Conservation (phyloP, 2,888 invertebrate species). For the Mesoligia furuncula region DNA sequence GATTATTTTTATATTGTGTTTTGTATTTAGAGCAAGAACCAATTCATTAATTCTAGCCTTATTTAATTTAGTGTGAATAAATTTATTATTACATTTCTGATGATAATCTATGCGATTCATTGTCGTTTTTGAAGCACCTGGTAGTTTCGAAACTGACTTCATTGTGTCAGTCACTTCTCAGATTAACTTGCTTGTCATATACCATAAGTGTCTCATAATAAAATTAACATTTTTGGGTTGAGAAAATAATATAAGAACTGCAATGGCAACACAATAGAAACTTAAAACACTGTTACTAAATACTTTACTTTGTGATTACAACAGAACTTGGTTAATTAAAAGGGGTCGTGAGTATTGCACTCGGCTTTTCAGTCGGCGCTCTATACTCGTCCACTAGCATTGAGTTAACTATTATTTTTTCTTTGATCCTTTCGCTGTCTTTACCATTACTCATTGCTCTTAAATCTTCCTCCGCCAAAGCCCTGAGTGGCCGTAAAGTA, state of each 20-base stretch:
- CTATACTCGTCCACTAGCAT: not conserved
- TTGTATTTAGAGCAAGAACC: not conserved
- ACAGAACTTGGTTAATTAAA: conserved; percentile 8
- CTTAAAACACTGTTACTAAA: conserved; percentile 33
- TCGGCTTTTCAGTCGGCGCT: conserved; percentile 8
- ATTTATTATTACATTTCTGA: conserved; percentile 2
- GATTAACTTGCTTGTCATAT: conserved; percentile 21
- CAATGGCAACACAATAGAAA: conserved; percentile 25
- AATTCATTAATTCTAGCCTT: not conserved
- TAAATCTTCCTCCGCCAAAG: conserved; percentile 43
- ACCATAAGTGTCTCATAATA: conserved; percentile 10
- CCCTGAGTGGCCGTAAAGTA: conserved; percentile 41
- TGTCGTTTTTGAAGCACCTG: conserved; percentile 10
- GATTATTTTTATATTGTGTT: not conserved
- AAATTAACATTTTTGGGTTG: conserved; percentile 43
- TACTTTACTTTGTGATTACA: conserved; percentile 21
- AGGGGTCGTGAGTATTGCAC: not conserved
- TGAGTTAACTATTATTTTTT: conserved; percentile 33
- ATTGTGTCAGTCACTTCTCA: conserved; percentile 6
- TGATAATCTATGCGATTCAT: conserved; percentile 20
- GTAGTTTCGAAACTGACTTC: conserved; percentile 27
- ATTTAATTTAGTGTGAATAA: conserved; percentile 1
- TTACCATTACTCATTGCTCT: conserved; percentile 27
- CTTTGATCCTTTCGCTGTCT: conserved; percentile 35
- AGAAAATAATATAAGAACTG: conserved; percentile 32